These are phyloP conservation scores for Pseudopleuronectes americanus DNA, from an alignment of 2,797 vertebrate genomes.

Conservation along the genomic window DNA sequence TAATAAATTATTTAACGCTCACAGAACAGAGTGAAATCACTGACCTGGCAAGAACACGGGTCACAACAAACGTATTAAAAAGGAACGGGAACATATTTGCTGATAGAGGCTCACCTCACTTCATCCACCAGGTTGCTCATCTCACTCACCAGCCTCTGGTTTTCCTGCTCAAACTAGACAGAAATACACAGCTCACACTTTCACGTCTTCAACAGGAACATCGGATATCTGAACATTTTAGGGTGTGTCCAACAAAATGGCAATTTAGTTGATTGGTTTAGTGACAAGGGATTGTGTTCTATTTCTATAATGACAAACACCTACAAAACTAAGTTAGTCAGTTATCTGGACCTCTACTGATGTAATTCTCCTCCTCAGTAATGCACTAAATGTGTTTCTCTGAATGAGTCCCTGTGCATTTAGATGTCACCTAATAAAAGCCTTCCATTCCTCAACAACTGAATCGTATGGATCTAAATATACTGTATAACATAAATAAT, in stretches of 20 bases:
- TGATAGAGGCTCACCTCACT: conserved; percentile 87
- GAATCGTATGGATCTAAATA: conserved; percentile 20
- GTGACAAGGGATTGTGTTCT: background rate
- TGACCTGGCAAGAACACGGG: background rate
- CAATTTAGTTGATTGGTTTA: background rate
- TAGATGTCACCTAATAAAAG: background rate
- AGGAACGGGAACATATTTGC: background rate
- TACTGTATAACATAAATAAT: background rate
- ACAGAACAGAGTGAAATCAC: conserved; percentile 7
- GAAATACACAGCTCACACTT: conserved; percentile 16
- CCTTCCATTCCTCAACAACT: background rate
- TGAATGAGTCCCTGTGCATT: background rate
- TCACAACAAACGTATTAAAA: background rate
- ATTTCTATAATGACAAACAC: background rate
- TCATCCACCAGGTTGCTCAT: conserved; percentile 98
- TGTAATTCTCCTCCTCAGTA: background rate
- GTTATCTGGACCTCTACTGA: background rate
- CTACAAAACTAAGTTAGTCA: background rate
- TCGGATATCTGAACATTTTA: background rate
- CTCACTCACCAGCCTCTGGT: conserved; percentile 94
- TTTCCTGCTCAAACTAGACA: conserved; percentile 96
- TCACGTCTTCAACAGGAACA: background rate
- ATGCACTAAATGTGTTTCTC: background rate
- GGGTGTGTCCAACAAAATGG: no score
- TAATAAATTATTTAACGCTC: background rate